Base-by-base conservation (phyloP, 2,888 invertebrate species). In the Eristalis pertinax region DNA sequence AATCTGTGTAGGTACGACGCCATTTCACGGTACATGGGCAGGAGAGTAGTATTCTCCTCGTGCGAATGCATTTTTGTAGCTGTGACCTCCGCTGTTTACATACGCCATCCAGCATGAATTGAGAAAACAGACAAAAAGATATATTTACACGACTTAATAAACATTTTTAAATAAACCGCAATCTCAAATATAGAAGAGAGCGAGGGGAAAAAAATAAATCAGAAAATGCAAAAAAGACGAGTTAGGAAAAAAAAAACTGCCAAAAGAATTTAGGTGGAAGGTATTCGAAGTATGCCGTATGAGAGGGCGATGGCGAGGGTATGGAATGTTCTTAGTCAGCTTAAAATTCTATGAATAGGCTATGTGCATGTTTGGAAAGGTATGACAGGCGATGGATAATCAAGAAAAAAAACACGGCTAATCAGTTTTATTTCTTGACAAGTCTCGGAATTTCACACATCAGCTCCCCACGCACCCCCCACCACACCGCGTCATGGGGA, bases 121-220 rank as follows among this genome's bases (percentile, higher is more conserved):
- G 1, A 19, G 35, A 65, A 58, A 63, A 69, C n/a, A 35, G 11
- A 64, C 1, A 32, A 38, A 19, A 65, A 38, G 19, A 65, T 22
- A 56, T 80, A 74, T 75, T 81, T 81, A 86, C 82, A 82, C 86
- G 74, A 86, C 82, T 86, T 86, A 86, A 86, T 86, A 86, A 86
- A 86, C 86, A 86, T 82, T 86, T 86, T 82, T 86, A 86, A 86
- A 86, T 86, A 86, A 86, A 86, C 86, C 86, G 63, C 86, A 86
- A 83, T 86, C 70, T 86, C 41, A 82, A 75, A 86, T 86, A 74
- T 74, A 86, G 58, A 74, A 77, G 50, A 50, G 22, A 13, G 43
- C 15, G 10, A 4, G 38, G 15, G 11, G 8, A 68, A 75, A 56
- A 69, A 38, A 38, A 64, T 32, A 77, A 32, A n/a, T n/a, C 68